Conservation (phyloP, 2,797 vertebrate species). For the Clarias fuscus region DNA sequence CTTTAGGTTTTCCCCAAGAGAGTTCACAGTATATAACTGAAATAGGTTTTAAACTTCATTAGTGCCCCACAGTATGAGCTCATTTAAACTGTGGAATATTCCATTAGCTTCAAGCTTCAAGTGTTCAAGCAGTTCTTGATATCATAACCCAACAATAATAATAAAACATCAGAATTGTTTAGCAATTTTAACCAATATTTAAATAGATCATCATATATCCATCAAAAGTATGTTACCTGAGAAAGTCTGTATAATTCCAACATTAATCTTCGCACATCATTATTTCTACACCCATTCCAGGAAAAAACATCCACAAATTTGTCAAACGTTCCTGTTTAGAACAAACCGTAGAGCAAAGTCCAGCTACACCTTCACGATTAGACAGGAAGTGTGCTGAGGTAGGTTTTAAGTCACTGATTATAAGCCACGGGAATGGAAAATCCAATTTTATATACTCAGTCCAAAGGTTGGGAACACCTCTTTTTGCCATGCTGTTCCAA, state of each 20-base stretch:
- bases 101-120: not conserved
- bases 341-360: slow-evolving; percentile 68
- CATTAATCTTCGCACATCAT: slow-evolving; percentile 47
- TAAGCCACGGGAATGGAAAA: slow-evolving; percentile 13
- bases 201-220: not conserved
- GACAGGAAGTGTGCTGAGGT: slow-evolving; percentile 41
- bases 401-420: slow-evolving; percentile 27
- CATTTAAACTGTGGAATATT: not conserved
- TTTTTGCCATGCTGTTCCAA: slow-evolving; percentile 34
- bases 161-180: not conserved
- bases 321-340: slow-evolving; percentile 59
- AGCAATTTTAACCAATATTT: not conserved
- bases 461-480: slow-evolving; percentile 66
- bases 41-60: not conserved
- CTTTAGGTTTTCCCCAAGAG: not conserved
- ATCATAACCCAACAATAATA: not conserved
- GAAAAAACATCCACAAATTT: not conserved
- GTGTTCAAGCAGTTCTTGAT: not conserved
- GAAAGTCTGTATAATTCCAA: not conserved
- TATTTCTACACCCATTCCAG: not conserved
- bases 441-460: slow-evolving; percentile 50
- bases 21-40: not conserved
- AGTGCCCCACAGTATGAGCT: not conserved
- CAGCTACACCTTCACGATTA: slow-evolving; percentile 52
- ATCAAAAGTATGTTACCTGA: slow-evolving; percentile 45